Evolutionary conservation across 1,140 invertebrate genomes (phyloP), one percentile per base, ranked within the genome.

Genomic region (Andricus grossulariae): DNA sequence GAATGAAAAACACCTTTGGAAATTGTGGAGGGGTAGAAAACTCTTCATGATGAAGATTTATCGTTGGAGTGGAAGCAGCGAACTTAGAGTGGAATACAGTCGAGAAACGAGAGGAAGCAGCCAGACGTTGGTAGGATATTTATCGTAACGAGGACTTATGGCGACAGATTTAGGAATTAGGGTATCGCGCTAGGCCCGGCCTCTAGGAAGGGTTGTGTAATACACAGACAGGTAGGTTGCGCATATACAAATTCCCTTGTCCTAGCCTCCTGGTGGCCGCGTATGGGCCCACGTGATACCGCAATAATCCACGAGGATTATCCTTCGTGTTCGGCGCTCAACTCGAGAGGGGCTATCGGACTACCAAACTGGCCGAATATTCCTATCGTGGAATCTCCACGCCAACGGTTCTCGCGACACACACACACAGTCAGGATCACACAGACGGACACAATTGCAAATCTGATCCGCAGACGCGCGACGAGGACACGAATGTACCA

Each of bases 111-210:
- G 80, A 77, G 78, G 74, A 81, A 80, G 79, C 70, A 75, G 77
- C 86, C 86, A 90, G 86, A 90, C 88, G 81, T 82, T 83, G 82
- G 78, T 83, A 83, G 89, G 90, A 88, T 92, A 91, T 91, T 91
- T 92, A 91, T 91, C 87, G 90, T 92, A 91, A 92, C 90, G 86
- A 91, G 90, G 90, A 92, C 90, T 91, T 92, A 92, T 92, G 91
- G 91, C 90, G 91, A 92, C 91, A 91, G 90, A 92, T 91, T 92
- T 92, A 90, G 90, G 91, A 91, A 92, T 92, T 92, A 92, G 90
- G 90, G 86, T 88, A 88, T 89, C 87, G 87, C 85, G 84, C 86
- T 83, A 84, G 84, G 86, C 86, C 83, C 87, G 83, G 86, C 83
- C 83, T 83, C 83, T 81, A 83, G 86, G 83, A 89, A 88, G 87